Base-by-base conservation (phyloP, 2,797 vertebrate species). In the Epinephelus malabaricus region DNA sequence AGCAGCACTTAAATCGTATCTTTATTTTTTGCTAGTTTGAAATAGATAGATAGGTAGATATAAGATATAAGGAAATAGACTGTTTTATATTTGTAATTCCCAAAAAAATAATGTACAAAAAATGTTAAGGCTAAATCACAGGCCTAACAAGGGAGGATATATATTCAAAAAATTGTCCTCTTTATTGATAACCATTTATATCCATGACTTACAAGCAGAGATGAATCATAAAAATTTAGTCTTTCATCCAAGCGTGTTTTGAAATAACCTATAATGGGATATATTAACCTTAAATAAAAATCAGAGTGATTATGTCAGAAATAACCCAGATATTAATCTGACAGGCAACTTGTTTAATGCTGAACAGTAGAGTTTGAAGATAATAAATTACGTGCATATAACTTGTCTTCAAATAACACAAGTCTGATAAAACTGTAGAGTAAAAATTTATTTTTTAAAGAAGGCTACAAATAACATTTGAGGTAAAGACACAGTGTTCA, bases 401-500 rank as follows among this genome's bases (percentile, higher is more conserved):
- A 53, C 13, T 62, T 19, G 27, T 63, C 3, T 61, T 68, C 50
- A 78, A 59, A 81, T 51, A 65, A 59, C 13, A 66, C 59, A 78
- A 55, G 50, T 51, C 30, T 65, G 47, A 61, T 69, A n/a, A 30
- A 77, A 51, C 46, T 79, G 54, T 54, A 69, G 46, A 69, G 76
- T 79, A 78, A 59, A 84, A 67, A 86, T 86, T 82, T 79, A 83
- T 89, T 89, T 77, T 82, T 82, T 40, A 54, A 80, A 88, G 80
- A 82, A 90, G 78, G 70, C 70, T 84, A 90, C 86, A 90, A 83
- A 89, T 58, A 84, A 84, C 27, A 60, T 93, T 43, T 43, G 92
- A 92, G 91, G 90, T 94, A 90, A 83, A 70, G 79, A 91, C 74
- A 88, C 73, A 38, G 63, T 74, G 81, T 88, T 83, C 19, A 82